These are phyloP conservation scores for Syncerus caffer DNA, from an alignment of 2,797 vertebrate species.

Conservation along the genomic window DNA sequence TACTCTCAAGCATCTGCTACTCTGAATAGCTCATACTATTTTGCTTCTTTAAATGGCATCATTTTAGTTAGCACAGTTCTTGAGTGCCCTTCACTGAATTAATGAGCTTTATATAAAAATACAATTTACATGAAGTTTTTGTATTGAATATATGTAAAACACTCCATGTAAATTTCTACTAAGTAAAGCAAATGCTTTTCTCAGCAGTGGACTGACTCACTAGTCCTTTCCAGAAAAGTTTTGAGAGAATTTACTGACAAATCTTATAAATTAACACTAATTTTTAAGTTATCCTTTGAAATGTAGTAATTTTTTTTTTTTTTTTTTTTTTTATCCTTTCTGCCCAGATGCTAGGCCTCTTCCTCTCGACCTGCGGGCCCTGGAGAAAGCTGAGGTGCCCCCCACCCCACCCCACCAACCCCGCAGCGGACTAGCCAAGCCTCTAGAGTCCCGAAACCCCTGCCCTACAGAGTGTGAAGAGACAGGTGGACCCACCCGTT, in stretches of 20 bases:
- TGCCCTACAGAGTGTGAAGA: too few relatives aligned
- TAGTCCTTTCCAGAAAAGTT: background rate
- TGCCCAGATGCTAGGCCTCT: too few relatives aligned
- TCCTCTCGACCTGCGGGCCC: too few relatives aligned
- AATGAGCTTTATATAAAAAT: background rate
- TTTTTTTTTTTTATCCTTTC: too few relatives aligned
- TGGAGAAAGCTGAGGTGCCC: too few relatives aligned
- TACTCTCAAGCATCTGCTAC: background rate
- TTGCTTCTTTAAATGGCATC: background rate
- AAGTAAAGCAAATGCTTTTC: background rate
- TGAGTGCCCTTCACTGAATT: conserved; percentile 23
- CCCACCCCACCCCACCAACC: too few relatives aligned
- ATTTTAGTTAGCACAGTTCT: conserved; percentile 38
- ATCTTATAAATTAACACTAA: background rate
- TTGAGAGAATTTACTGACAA: background rate
- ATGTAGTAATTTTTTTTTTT: background rate
- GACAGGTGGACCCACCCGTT: too few relatives aligned
- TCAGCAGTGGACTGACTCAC: background rate
- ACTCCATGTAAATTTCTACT: background rate
- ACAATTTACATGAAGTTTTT: background rate
- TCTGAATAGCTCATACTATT: background rate
- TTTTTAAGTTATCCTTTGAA: conserved; percentile 31
- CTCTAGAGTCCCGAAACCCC: too few relatives aligned
- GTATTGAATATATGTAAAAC: background rate
- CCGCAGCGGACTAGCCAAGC: too few relatives aligned